Base-by-base conservation (phyloP, 1,140 invertebrate species). In the Drosophila arawakana region DNA sequence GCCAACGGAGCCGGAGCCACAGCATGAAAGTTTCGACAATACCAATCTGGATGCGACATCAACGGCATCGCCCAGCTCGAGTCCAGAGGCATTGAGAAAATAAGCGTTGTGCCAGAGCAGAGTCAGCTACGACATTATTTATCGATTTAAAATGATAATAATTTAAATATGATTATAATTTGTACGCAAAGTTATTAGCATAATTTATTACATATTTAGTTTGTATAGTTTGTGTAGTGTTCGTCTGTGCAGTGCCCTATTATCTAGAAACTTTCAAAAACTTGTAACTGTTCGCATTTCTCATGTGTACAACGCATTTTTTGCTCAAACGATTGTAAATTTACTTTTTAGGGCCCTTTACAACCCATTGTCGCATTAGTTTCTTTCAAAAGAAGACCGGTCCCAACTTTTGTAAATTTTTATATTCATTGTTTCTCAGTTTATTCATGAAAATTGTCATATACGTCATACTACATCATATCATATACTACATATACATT, bases 1-100 rank as follows among this genome's bases (percentile, higher is more conserved):
- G 6, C 76, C 70, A 7, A 57, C 67, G 13, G 83, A 86, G 47
- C 66, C 80, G 9, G 84, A 78, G 44, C 80, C 80, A n/a, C 83
- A 89, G 50, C 83, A 78, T 10, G 83, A 88, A n/a, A 91, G 82
- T 58, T 83, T 84, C 44, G 90, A 91, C 44, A 90, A 91, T 76
- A 86, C 69, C 61, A 89, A 90, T 52, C 52, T 90, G 15, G 89
- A 91, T 57, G 73, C 78, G 47, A 78, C 72, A 11, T 90, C 81
- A 11, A 91, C 89, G 39, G 85, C 81, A 37, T 91, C 89, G 54
- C 81, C 89, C 54, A 91, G 90, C 52, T 91, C 90, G 46, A 91
- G 81, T 77, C 90, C 89, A 52, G 80, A 91, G 57, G 9, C 39
- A 10, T 74, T 81, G 43, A 62, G 69, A 3, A 90, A 86, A 66